Conservation (phyloP, 2,113 vertebrate species). For the Gnathonemus longibarbis region DNA sequence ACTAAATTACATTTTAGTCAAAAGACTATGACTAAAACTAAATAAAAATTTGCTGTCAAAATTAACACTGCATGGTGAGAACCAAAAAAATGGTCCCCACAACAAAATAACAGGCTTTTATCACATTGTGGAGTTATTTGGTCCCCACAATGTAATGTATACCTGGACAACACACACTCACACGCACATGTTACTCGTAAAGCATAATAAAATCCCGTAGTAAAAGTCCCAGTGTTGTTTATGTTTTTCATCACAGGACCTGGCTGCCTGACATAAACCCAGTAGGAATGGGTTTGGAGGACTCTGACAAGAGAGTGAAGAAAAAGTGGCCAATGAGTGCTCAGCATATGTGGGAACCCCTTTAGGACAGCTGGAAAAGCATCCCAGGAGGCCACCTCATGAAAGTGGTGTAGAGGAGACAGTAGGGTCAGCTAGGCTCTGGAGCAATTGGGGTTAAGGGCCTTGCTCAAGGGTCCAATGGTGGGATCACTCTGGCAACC, state of each 20-base stretch:
- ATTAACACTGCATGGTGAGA: too few species aligned
- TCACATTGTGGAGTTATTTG: too few species aligned
- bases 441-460: neutral
- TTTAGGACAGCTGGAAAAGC: neutral
- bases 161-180: too few species aligned
- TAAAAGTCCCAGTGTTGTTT: neutral
- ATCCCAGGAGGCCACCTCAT: neutral
- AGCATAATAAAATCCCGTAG: neutral
- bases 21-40: too few species aligned
- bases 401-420: neutral
- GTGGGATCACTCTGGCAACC: too few species aligned
- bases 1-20: too few species aligned
- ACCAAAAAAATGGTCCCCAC: too few species aligned
- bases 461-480: neutral
- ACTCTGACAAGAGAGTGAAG: neutral
- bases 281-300: neutral
- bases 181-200: neutral
- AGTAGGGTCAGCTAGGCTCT: neutral
- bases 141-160: too few species aligned
- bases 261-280: neutral
- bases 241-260: neutral
- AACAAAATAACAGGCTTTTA: too few species aligned
- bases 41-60: too few species aligned
- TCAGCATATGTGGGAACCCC: neutral
- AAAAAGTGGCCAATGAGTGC: neutral